Conservation (phyloP, 2,113 vertebrate genomes). For the Bubo scandiacus region DNA sequence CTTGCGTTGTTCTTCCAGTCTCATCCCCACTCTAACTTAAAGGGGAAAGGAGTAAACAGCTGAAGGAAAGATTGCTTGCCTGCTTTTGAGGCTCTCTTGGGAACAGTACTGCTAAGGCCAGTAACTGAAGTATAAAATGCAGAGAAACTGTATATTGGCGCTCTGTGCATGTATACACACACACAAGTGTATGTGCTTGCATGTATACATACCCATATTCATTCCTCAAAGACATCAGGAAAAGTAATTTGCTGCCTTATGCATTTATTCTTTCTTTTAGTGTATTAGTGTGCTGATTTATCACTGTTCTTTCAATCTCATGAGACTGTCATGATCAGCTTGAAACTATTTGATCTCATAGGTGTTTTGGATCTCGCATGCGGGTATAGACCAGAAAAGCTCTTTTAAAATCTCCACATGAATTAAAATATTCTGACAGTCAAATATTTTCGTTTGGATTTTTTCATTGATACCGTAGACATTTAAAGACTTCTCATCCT, state of each 20-base stretch:
- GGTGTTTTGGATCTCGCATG: background rate
- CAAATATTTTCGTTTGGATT: background rate
- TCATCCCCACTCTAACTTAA: background rate
- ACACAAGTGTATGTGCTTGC: background rate
- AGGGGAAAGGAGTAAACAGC: background rate
- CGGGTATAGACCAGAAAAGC: background rate
- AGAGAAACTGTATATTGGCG: background rate
- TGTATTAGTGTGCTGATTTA: background rate
- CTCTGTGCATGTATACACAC: background rate
- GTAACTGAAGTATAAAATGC: background rate
- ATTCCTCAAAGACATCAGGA: background rate
- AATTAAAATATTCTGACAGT: background rate
- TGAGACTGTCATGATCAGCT: background rate
- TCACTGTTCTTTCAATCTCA: background rate
- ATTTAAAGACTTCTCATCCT: background rate
- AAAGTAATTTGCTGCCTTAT: background rate
- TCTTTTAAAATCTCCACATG: background rate
- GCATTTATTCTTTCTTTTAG: background rate
- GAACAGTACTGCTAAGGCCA: background rate
- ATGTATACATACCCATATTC: background rate
- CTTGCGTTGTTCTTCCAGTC: background rate
- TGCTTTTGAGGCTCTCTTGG: background rate
- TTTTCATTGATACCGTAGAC: fast-evolving
- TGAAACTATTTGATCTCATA: background rate
- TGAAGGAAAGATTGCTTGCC: background rate